A percentile compares a stretch with the other conserved stretches of the same genome.
These are phyloP conservation scores for Ispidina lecontei DNA, from an alignment of 2,797 vertebrate genomes.

Conservation along the genomic window DNA sequence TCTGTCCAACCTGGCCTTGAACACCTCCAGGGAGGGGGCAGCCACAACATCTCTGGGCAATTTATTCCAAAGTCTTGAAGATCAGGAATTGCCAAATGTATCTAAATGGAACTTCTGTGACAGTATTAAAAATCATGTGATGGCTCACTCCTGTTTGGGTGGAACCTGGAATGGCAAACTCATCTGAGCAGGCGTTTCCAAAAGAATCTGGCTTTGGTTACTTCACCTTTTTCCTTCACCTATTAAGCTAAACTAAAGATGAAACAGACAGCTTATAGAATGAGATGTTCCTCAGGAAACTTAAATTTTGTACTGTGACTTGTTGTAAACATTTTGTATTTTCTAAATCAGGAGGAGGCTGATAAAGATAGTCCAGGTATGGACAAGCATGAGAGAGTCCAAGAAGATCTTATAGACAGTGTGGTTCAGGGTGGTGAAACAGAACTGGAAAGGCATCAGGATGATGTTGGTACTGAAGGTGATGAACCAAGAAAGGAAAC, in stretches of 20 bases:
- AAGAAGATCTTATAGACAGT: neutral
- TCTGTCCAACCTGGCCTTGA: no score
- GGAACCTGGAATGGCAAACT: neutral
- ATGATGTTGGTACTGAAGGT: neutral
- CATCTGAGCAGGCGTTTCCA: neutral
- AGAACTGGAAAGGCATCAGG: neutral
- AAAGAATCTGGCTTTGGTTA: neutral
- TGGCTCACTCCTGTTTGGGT: neutral
- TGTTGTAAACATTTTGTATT: neutral
- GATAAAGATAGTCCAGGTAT: neutral
- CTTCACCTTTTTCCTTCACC: neutral
- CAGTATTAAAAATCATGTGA: neutral
- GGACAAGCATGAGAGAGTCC: neutral
- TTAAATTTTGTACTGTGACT: neutral
- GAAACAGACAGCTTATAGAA: neutral
- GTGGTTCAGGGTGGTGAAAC: neutral
- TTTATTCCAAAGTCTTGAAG: neutral
- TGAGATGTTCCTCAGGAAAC: neutral
- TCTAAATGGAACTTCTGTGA: neutral
- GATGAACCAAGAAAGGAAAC: neutral
- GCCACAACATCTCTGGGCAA: no score
- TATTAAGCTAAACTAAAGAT: neutral
- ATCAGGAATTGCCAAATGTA: neutral
- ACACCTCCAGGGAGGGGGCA: no score
- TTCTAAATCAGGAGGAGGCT: constrained; percentile 2